Conservation (phyloP, 2,113 vertebrate genomes). For the Tricholaema leucomelas region DNA sequence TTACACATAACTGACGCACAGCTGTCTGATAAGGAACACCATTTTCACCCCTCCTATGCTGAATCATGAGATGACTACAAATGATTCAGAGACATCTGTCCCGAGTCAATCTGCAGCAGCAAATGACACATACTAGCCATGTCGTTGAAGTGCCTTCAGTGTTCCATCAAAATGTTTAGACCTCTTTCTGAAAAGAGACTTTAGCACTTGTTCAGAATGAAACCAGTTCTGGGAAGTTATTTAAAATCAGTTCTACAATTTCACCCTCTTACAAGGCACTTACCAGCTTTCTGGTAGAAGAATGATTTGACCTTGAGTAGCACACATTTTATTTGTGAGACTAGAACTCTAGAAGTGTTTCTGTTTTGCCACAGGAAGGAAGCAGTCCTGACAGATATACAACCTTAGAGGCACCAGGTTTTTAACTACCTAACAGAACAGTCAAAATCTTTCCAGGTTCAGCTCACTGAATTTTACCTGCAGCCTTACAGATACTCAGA, state of each 20-base stretch:
- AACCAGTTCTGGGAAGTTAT: not conserved
- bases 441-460: not conserved
- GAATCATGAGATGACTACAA: not conserved
- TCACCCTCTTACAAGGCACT: not conserved
- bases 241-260: not conserved
- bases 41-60: not conserved
- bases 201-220: not conserved
- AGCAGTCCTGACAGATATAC: not conserved
- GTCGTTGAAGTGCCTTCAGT: not conserved
- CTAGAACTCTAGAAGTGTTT: not conserved
- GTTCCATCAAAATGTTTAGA: not conserved
- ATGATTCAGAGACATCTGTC: not conserved
- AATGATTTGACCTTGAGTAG: not conserved
- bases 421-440: not conserved
- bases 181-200: not conserved
- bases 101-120: not conserved
- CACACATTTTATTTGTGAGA: accelerated
- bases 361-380: not conserved
- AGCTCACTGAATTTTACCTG: not conserved
- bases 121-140: not conserved
- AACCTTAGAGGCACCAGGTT: not conserved
- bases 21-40: not conserved
- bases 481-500: not conserved
- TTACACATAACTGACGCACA: not conserved
- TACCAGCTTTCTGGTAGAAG: not conserved